Percentiles rank a stretch among this genome's conserved stretches.
Conservation (phyloP, 2,888 invertebrate genomes). For the Erebia epiphron region DNA sequence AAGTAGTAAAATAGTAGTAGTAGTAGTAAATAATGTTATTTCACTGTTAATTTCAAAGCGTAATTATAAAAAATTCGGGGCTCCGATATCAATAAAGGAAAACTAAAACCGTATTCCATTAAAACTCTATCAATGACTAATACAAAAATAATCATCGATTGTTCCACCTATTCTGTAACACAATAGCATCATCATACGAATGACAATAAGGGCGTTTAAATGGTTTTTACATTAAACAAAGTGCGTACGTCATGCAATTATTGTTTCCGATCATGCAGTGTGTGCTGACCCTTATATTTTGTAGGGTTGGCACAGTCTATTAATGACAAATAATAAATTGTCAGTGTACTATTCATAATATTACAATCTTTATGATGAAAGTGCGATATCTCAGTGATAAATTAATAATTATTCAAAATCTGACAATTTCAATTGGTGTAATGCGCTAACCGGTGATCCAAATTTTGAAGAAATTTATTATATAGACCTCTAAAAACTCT, state of each 20-base stretch:
- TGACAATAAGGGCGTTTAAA: conserved; percentile 18
- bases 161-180: conserved; percentile 16
- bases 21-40: no score
- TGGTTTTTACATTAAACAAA: conserved; percentile 17
- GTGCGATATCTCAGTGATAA: no score
- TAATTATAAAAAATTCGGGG: neutral
- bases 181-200: conserved; percentile 15
- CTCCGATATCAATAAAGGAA: conserved; percentile 3
- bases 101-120: neutral
- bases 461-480: no score
- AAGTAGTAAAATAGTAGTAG: no score
- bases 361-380: no score
- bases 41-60: no score
- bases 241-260: conserved; percentile 20
- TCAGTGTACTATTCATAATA: no score
- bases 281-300: conserved; percentile 4
- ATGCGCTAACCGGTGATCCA: no score
- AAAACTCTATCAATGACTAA: conserved; percentile 7
- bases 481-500: no score
- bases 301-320: conserved; percentile 7
- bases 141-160: conserved; percentile 22
- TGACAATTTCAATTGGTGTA: no score
- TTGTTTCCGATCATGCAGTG: conserved; percentile 10
- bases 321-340: neutral
- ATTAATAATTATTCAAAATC: no score